Percentiles rank a stretch among this genome's conserved stretches.
Conservation (phyloP, 1,140 invertebrate genomes). For the Papilio glaucus region DNA sequence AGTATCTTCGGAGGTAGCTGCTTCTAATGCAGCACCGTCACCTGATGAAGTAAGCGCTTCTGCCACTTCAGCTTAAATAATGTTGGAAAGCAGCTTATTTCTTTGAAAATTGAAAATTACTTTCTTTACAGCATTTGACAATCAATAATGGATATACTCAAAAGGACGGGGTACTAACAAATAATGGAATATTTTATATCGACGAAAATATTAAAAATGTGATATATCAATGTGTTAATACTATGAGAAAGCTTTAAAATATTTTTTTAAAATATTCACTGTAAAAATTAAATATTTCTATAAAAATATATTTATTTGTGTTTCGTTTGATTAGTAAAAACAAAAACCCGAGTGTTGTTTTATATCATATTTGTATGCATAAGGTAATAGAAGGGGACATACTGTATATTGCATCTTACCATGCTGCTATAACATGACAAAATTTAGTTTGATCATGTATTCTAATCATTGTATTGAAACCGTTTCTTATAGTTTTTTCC, state of each 20-base stretch:
- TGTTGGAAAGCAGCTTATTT: conserved; percentile 20
- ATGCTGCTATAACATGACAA: too few relatives aligned
- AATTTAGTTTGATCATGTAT: too few relatives aligned
- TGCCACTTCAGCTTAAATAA: conserved; percentile 28
- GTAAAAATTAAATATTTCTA: conserved; percentile 31
- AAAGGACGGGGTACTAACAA: conserved; percentile 29
- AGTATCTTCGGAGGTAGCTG: background rate
- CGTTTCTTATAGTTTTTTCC: too few relatives aligned
- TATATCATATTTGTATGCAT: too few relatives aligned
- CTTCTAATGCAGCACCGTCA: conserved; percentile 19
- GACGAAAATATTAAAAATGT: conserved; percentile 32
- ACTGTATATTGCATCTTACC: too few relatives aligned
- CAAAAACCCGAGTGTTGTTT: too few relatives aligned
- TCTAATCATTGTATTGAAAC: too few relatives aligned
- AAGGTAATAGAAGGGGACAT: too few relatives aligned
- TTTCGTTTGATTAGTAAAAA: background rate
- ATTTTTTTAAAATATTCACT: conserved; percentile 24
- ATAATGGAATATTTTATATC: conserved; percentile 23
- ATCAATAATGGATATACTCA: conserved; percentile 25
- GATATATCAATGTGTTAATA: conserved; percentile 31
- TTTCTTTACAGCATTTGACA: conserved; percentile 30
- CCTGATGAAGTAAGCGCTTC: conserved; percentile 30
- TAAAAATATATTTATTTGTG: conserved; percentile 13
- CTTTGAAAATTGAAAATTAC: conserved; percentile 18
- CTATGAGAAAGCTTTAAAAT: conserved; percentile 27